Conservation (phyloP, 2,113 vertebrate genomes). For the Lophochroa leadbeateri region DNA sequence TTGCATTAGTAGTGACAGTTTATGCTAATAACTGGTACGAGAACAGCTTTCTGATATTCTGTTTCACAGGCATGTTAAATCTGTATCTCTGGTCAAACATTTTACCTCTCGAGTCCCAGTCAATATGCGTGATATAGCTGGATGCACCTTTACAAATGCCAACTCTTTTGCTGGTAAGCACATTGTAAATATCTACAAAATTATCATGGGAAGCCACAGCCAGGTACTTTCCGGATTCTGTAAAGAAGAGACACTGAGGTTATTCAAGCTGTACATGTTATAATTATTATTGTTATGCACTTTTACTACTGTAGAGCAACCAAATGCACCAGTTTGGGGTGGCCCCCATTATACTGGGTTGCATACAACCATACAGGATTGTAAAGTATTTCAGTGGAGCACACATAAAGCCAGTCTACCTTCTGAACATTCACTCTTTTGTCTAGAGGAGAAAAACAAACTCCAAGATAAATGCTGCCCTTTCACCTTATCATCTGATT, state of each 20-base stretch:
- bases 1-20: background rate
- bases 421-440: background rate
- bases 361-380: background rate
- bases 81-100: background rate
- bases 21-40: background rate
- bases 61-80: background rate
- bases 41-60: background rate
- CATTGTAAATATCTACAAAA: constrained; percentile 98
- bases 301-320: background rate
- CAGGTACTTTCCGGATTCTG: constrained; percentile 94
- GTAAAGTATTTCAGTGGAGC: background rate
- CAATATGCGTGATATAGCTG: constrained; percentile 93
- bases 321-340: background rate
- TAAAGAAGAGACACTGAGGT: constrained; percentile 25
- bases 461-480: background rate
- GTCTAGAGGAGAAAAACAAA: background rate
- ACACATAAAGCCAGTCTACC: background rate
- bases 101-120: constrained; percentile 95
- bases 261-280: background rate
- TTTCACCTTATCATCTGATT: background rate
- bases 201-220: constrained; percentile 97
- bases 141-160: constrained; percentile 95
- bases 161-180: constrained; percentile 94
- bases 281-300: background rate
- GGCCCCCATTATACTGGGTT: background rate